Evolutionary conservation across 2,888 invertebrate species (phyloP).

Genomic region (Eurytoma adleriae): DNA sequence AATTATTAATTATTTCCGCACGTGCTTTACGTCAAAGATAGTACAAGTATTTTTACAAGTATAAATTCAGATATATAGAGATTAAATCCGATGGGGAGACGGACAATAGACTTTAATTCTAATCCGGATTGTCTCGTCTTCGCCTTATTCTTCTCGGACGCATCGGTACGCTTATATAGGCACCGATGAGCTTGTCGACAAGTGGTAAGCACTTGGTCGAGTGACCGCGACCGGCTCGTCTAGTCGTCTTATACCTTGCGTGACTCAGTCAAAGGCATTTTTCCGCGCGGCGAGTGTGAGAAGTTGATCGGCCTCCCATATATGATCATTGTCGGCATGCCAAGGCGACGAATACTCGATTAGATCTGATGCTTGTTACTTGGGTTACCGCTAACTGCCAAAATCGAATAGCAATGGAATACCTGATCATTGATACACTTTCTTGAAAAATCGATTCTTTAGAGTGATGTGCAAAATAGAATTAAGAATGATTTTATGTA

Average conservation of each 20-base stretch:
- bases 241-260: neutral
- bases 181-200: neutral
- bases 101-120: slow-evolving; percentile 20
- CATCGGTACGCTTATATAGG: neutral
- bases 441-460: too few species aligned
- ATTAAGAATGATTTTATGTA: neutral
- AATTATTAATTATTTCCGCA: too few species aligned
- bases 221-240: neutral
- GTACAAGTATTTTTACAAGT: neutral
- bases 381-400: neutral
- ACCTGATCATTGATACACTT: too few species aligned
- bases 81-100: neutral
- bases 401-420: neutral
- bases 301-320: slow-evolving; percentile 1
- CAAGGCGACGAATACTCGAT: neutral
- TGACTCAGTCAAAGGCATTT: slow-evolving; percentile 5
- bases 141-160: slow-evolving; percentile 7
- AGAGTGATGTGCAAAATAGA: too few species aligned
- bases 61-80: neutral
- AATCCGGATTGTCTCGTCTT: slow-evolving; percentile 10
- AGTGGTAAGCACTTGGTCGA: neutral
- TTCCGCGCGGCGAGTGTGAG: neutral
- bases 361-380: neutral
- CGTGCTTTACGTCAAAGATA: too few species aligned
- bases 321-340: neutral